These are phyloP conservation scores for Patagioenas fasciata DNA, from an alignment of 2,113 vertebrate species.

Conservation along the genomic window DNA sequence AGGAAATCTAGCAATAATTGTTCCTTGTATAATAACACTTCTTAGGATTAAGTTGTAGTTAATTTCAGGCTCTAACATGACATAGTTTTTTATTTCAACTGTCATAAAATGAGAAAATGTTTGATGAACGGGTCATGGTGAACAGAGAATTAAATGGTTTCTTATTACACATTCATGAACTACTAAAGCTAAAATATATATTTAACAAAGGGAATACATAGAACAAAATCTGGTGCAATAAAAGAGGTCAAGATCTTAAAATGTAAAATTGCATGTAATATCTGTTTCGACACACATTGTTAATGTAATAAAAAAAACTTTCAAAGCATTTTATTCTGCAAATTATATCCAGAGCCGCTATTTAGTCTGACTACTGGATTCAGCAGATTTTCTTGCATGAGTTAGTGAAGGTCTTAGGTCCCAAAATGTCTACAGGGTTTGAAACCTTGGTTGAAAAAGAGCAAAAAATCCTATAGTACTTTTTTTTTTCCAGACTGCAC, in stretches of 20 bases:
- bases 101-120: background rate
- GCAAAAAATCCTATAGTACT: background rate
- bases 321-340: background rate
- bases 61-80: background rate
- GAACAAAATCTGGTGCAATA: background rate
- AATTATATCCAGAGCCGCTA: background rate
- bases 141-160: background rate
- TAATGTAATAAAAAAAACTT: background rate
- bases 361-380: background rate
- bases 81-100: background rate
- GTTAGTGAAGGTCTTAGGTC: background rate
- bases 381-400: background rate
- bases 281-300: background rate
- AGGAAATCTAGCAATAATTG: background rate
- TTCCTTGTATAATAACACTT: background rate
- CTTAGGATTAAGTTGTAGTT: background rate
- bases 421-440: background rate
- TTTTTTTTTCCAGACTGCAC: background rate
- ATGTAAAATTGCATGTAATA: too few species aligned
- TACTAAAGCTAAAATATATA: background rate
- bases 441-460: background rate
- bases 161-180: background rate
- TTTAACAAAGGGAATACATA: background rate
- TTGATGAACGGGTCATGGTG: background rate
- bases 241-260: background rate